Evolutionary conservation across 1,140 invertebrate species (phyloP).

Genomic region (Sitobion miscanthi): DNA sequence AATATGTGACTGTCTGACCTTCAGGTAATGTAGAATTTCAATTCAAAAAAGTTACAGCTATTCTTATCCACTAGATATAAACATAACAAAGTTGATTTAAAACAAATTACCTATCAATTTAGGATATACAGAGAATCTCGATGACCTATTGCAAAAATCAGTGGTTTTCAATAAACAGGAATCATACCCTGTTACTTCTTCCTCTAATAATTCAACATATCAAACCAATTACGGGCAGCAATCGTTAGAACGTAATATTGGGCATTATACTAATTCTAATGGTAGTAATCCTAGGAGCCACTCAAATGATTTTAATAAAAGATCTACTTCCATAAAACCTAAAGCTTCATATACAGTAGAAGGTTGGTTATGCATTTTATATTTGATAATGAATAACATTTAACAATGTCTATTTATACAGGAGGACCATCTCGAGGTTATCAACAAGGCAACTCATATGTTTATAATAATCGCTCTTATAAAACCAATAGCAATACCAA

Average conservation of each 20-base stretch:
- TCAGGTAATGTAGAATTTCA: constrained; percentile 7
- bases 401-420: not conserved
- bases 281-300: not conserved
- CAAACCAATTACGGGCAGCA: constrained; percentile 43
- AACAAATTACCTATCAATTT: constrained; percentile 11
- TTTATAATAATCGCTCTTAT: constrained; percentile 35
- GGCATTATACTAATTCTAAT: constrained; percentile 22
- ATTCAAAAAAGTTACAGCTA: not conserved
- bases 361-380: not conserved
- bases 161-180: constrained; percentile 47
- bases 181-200: not conserved
- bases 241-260: not conserved
- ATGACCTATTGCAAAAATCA: constrained; percentile 47
- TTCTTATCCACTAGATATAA: not conserved
- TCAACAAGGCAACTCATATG: constrained; percentile 33
- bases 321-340: not conserved
- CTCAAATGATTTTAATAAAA: constrained; percentile 43
- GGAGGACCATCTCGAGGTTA: constrained; percentile 11
- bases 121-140: constrained; percentile 39
- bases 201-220: constrained; percentile 20
- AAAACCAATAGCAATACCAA: not conserved
- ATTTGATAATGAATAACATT: not conserved
- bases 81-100: not conserved
- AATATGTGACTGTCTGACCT: not conserved
- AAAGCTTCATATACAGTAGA: not conserved